These are phyloP conservation scores for Corynorhinus townsendii DNA, from an alignment of 2,113 vertebrate genomes.

Conservation along the genomic window DNA sequence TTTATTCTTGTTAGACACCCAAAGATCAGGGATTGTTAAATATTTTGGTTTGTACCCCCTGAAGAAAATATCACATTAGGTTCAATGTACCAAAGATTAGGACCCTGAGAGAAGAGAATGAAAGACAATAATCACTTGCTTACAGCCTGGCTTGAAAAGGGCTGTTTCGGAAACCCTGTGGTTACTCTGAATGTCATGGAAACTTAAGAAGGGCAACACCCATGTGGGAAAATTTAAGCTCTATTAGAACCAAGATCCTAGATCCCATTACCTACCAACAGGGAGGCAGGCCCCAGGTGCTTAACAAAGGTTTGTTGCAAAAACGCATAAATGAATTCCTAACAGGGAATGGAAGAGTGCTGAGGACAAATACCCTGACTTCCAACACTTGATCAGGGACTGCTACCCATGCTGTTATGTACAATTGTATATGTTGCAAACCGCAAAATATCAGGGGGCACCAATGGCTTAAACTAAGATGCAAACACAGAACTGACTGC, in stretches of 20 bases:
- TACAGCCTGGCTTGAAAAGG: neutral
- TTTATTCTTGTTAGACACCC: neutral
- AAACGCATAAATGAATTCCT: neutral
- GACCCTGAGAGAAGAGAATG: neutral
- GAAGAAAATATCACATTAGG: neutral
- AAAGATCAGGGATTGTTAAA: neutral
- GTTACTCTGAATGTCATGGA: neutral
- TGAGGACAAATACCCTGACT: neutral
- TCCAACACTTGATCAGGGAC: neutral
- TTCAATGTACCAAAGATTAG: constrained; percentile 9
- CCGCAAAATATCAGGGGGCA: neutral
- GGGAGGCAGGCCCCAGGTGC: neutral
- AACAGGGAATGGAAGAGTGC: neutral
- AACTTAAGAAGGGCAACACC: neutral
- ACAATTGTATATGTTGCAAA: neutral
- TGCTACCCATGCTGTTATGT: neutral
- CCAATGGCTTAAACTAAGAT: neutral
- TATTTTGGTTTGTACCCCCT: neutral
- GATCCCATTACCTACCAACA: neutral
- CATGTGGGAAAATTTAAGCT: neutral
- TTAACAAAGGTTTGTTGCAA: neutral
- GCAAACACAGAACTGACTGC: neutral
- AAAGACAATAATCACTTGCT: neutral
- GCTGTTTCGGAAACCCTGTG: neutral
- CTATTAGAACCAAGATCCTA: neutral